Base-by-base conservation (phyloP, 1,140 invertebrate species). In the Asbolus verrucosus region DNA sequence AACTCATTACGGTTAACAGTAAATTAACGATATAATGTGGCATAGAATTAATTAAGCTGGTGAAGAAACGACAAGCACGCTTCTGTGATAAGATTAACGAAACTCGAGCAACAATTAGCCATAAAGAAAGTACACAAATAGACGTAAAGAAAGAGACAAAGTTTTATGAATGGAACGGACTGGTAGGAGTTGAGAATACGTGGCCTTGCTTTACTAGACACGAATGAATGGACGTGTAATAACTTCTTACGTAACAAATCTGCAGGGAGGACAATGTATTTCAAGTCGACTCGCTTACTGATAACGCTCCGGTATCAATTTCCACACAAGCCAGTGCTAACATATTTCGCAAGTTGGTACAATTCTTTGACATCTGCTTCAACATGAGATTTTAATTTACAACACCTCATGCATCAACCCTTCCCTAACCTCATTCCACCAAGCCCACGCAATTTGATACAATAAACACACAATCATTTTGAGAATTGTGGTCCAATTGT, bases 161-260 rank as follows among this genome's bases (percentile, higher is more conserved):
- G 61, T 63, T 63, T 63, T 41, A 63, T 63, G 61, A 63, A 63
- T 63, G 61, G 19, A 62, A 24, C n/a, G n/a, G n/a, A n/a, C 33
- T 39, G 61, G 39, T 63, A 63, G 39, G 39, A 41, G 39, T 63
- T 6, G 19, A 62, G 54, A 60, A 33, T 15, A 62, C 30, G 31
- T 36, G 61, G 61, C 33, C 61, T 63, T 63, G 61, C 33, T 63
- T 27, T 21, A 21, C 61, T 39, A 63, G 61, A 63, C 61, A 63
- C 41, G 61, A 63, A 63, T 63, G 61, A 63, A 63, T 63, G 61
- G 33, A 63, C 61, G 61, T 63, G 61, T 38, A 63, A 63, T 21
- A 63, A 41, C 19, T 27, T 21, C 19, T 63, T 63, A 18, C 61
- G 61, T 63, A 63, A 54, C 46, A n/a, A n/a, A n/a, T n/a, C n/a